Evolutionary conservation across 2,797 vertebrate species (phyloP).

Genomic region (Rhodeus uyekii): DNA sequence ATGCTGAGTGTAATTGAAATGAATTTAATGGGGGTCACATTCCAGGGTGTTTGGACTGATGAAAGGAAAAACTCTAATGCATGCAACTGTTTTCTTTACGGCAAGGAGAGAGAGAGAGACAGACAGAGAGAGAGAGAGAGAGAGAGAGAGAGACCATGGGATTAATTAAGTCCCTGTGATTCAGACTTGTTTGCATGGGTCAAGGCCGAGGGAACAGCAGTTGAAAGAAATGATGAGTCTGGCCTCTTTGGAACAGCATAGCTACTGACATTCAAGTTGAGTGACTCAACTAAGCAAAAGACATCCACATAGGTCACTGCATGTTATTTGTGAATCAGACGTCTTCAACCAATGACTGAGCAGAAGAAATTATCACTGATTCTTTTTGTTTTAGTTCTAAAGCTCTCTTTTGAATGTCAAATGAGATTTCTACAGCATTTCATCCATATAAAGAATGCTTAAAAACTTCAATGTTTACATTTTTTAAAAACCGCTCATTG

Average conservation of each 20-base stretch:
- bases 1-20: constrained; percentile 55
- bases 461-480: too few species aligned
- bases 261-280: constrained; percentile 40
- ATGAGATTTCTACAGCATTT: not conserved
- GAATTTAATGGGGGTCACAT: constrained; percentile 61
- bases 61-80: constrained; percentile 62
- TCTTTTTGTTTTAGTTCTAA: not conserved
- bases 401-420: not conserved
- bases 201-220: constrained; percentile 52
- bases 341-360: not conserved
- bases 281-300: constrained; percentile 38
- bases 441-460: not conserved
- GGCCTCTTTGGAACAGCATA: constrained; percentile 30
- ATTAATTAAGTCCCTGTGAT: constrained; percentile 60
- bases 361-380: not conserved
- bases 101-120: constrained; percentile 34
- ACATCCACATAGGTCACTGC: constrained; percentile 33
- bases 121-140: constrained; percentile 28
- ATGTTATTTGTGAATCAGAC: constrained; percentile 15
- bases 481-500: too few species aligned
- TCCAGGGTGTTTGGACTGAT: constrained; percentile 58
- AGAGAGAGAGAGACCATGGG: not conserved
- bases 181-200: constrained; percentile 53
- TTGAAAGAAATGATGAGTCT: constrained; percentile 50
- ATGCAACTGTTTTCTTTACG: constrained; percentile 60